Percentiles rank a stretch among this genome's conserved stretches.
These are phyloP conservation scores for Altica lythri DNA, from an alignment of 2,888 invertebrate genomes.

Conservation along the genomic window DNA sequence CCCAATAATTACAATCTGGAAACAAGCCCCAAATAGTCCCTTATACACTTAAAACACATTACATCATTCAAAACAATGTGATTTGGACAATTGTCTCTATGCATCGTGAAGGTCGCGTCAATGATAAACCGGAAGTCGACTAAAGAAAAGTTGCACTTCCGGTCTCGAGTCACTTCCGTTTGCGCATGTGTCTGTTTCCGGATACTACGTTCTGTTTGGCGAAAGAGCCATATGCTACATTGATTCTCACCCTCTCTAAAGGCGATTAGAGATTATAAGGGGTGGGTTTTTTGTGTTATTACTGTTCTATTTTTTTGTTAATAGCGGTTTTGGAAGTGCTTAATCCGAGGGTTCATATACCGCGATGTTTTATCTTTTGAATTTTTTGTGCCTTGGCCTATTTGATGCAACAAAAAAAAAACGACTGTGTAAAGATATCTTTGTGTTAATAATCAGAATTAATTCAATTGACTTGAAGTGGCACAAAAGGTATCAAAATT, in stretches of 20 bases:
- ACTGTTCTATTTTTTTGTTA: no score
- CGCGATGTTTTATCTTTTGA: no score
- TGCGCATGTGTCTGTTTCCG: slow-evolving; percentile 50
- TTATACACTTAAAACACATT: slow-evolving; percentile 39
- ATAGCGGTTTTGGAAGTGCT: slow-evolving; percentile 46
- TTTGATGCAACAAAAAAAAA: no score
- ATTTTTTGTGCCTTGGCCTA: no score
- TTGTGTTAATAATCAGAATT: no score
- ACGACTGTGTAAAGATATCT: no score
- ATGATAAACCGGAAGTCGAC: slow-evolving; percentile 24
- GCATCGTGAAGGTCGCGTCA: slow-evolving; percentile 26
- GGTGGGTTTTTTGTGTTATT: slow-evolving; percentile 24
- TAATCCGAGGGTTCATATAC: slow-evolving; percentile 44
- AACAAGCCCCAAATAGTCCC: slow-evolving; percentile 41
- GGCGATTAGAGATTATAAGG: slow-evolving; percentile 29
- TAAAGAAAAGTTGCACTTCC: slow-evolving; percentile 41
- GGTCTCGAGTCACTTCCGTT: slow-evolving; percentile 37
- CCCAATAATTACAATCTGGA: slow-evolving; percentile 38
- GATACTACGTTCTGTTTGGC: slow-evolving; percentile 46
- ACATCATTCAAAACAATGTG: slow-evolving; percentile 31
- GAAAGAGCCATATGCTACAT: slow-evolving; percentile 44
- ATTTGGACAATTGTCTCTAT: slow-evolving; percentile 31
- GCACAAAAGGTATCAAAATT: no score
- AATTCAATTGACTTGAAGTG: no score
- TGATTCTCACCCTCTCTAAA: slow-evolving; percentile 46